Base-by-base conservation (phyloP, 53 echinoderm and acorn worm genomes). In the Crossaster papposus region DNA sequence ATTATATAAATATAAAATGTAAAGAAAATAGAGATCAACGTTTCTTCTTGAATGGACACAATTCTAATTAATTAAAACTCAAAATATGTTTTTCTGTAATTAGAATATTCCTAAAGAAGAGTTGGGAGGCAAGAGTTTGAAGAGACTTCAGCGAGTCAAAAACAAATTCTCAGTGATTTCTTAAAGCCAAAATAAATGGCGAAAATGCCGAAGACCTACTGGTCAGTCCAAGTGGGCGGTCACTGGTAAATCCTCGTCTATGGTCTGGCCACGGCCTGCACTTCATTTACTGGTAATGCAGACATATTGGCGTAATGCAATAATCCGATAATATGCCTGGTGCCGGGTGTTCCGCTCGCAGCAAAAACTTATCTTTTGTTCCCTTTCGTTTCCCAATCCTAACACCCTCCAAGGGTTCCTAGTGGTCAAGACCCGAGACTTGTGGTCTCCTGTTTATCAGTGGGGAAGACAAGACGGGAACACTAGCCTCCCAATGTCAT, bases 311-410 rank as follows among this genome's bases (percentile, higher is more conserved):
- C 65, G 54, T 85, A 85, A 85, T 52, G 72, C 72, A 51, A 72
- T 85, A 85, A 85, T 73, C 30, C 30, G 85, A 85, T 85, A 85
- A 85, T 53, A 54, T 52, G 85, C 33, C 54, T 85, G 34, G 85
- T 37, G 70, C 20, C 22, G 70, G 71, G 65, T 38, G 14, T 35
- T 28, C 34, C 13, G 31, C 28, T 70, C 65, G 13, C n/a, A 62
- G 38, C 52, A 44, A 44, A 44, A 44, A 44, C 44, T 44, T 44
- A n/a, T 24, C 50, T 26, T 78, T 70, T 68, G 68, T 82, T 26
- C 44, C 36, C 33, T 74, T 24, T 2, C 26, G 83, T 54, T 54
- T 44, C 26, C 72, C 65, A 23, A 30, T 58, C 33, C 73, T 54
- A 54, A 71, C 30, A 72, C 85, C 85, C 85, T 85, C 33, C 53